A percentile compares a stretch with the other conserved stretches of the same genome.
These are phyloP conservation scores for Drosophila buzzatii DNA, from an alignment of 2,888 invertebrate species.

Conservation along the genomic window DNA sequence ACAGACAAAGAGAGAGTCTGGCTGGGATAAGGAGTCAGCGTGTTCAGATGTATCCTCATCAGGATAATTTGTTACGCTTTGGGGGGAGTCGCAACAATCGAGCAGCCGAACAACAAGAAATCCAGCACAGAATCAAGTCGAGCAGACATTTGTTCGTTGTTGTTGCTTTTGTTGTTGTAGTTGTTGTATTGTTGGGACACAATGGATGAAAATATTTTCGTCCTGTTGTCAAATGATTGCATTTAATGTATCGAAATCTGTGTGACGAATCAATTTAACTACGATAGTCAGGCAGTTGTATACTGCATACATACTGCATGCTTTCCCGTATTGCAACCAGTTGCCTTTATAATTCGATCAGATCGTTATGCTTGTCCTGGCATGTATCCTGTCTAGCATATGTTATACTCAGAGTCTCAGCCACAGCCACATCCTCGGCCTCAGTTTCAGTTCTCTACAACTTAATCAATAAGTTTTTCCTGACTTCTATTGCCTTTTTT, in stretches of 20 bases:
- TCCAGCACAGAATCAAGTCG: constrained; percentile 7
- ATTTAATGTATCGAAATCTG: constrained; percentile 85
- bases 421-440: neutral
- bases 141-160: constrained; percentile 22
- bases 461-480: constrained; percentile 69
- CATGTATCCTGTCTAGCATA: constrained; percentile 53
- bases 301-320: neutral
- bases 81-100: constrained; percentile 70
- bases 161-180: constrained; percentile 22
- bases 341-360: constrained; percentile 71
- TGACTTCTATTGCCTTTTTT: neutral
- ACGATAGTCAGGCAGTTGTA: constrained; percentile 18
- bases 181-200: constrained; percentile 73
- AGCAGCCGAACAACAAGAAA: constrained; percentile 7
- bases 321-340: constrained; percentile 50
- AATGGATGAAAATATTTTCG: constrained; percentile 84
- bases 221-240: constrained; percentile 86
- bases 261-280: constrained; percentile 84
- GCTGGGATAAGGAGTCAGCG: constrained; percentile 41
- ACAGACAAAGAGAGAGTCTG: constrained; percentile 11
- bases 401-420: constrained; percentile 13
- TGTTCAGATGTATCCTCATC: constrained; percentile 51
- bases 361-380: constrained; percentile 21
- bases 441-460: constrained; percentile 41
- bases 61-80: constrained; percentile 77